Base-by-base conservation (phyloP, 2,113 vertebrate species). In the Antennarius striatus region DNA sequence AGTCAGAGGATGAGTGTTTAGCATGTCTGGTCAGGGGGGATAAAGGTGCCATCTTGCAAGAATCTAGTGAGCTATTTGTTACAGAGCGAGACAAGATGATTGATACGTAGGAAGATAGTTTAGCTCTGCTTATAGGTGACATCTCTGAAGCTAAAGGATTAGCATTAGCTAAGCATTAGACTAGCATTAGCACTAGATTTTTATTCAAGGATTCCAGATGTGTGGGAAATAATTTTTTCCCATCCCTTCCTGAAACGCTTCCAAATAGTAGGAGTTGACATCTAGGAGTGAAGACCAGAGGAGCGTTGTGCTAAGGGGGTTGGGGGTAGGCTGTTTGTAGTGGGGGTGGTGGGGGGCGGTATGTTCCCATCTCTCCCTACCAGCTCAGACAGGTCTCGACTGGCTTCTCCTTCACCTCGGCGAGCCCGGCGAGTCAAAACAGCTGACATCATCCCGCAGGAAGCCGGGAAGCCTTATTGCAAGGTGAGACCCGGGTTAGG, bases 371-470 rank as follows among this genome's bases (percentile, higher is more conserved):
- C 71, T 67, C 58, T 79, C 57, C 1, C 64, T 6, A 32, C 71
- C 73, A 73, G 66, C 69, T 80, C 76, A 71, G 68, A 63, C 82
- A 79, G 66, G 83, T 83, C 81, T 84, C 53, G 22, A 82, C 81
- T 74, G 63, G 81, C 80, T 68, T 43, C 56, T 72, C 47, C 79
- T 53, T 50, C 76, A 76, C 62, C 70, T 73, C 40, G 2, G 73
- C 17, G 30, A 62, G 59, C 68, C 45, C 40, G 51, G 65, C 10
- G 17, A 85, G 68, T 83, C 83, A 75, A 74, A 86, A 85, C 80
- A 80, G 69, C 80, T 88, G 80, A 83, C 80, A 82, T 86, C 84
- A 88, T 75, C 52, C 46, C 40, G 1, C 50, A 83, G 82, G 81
- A 77, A 65, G 79, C 72, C 10, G 9, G 68, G 45, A 52, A 61